Conservation (phyloP, 2,797 vertebrate species). For the Lutjanus argentimaculatus region DNA sequence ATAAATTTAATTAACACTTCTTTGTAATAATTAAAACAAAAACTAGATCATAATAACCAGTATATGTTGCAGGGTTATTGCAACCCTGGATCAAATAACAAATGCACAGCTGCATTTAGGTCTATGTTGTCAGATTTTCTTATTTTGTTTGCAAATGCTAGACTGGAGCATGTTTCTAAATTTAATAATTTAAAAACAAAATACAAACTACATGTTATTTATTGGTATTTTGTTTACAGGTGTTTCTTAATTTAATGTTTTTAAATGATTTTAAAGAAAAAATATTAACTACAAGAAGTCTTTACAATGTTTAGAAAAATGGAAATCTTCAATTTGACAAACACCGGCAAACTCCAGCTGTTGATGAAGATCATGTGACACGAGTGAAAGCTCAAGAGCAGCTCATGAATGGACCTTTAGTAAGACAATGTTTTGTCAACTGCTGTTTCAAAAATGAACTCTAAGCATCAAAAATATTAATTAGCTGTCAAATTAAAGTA, state of each 20-base stretch:
- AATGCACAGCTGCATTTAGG: not conserved
- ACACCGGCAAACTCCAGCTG: not conserved
- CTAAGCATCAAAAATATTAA: not conserved
- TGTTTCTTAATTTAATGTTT: not conserved
- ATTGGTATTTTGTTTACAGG: not conserved
- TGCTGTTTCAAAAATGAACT: not conserved
- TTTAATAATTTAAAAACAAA: not conserved
- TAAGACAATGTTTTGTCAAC: not conserved
- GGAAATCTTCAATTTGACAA: not conserved
- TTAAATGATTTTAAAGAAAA: not conserved
- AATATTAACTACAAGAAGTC: not conserved
- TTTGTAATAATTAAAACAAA: not conserved
- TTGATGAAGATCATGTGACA: conserved; percentile 2
- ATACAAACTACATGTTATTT: not conserved
- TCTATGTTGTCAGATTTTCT: not conserved
- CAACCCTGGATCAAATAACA: no score
- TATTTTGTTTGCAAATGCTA: not conserved
- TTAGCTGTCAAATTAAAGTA: not conserved
- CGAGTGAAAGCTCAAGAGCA: not conserved
- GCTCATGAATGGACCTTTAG: not conserved
- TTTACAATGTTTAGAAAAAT: conserved; percentile 5
- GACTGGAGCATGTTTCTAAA: not conserved
- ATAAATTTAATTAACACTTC: not conserved
- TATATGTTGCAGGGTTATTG: not conserved
- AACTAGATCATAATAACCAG: not conserved